Conservation (phyloP, 2,797 vertebrate genomes). For the Galago senegalensis region DNA sequence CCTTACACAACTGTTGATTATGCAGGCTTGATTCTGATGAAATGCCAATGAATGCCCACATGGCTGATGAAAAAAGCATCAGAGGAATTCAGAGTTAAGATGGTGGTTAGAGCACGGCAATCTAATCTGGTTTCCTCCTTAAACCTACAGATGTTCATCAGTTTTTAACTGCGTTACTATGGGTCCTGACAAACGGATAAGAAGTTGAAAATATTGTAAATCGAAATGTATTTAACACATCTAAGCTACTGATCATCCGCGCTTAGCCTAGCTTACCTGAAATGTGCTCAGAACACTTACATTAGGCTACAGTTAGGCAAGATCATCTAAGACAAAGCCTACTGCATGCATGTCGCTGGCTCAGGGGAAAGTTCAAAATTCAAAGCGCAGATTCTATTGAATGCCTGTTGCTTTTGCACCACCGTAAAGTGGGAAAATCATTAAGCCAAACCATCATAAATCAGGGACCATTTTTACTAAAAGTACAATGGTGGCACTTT, state of each 20-base stretch:
- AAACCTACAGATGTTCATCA: not conserved
- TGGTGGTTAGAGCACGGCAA: not conserved
- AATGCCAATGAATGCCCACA: not conserved
- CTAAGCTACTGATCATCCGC: too few species aligned
- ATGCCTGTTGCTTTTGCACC: not conserved
- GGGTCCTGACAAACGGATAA: not conserved
- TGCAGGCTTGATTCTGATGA: not conserved
- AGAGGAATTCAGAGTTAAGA: constrained; percentile 5
- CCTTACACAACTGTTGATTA: not conserved
- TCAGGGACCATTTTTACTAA: not conserved
- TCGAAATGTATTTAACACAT: not conserved
- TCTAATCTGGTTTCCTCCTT: not conserved
- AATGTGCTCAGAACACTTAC: not conserved
- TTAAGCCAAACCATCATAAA: not conserved
- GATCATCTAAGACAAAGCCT: not conserved
- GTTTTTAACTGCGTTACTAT: not conserved
- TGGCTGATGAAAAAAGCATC: not conserved
- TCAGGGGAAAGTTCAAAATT: not conserved
- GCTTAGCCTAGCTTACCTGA: not conserved
- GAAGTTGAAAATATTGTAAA: not conserved
- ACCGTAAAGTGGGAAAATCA: not conserved
- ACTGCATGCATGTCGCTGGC: not conserved
- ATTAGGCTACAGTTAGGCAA: not conserved
- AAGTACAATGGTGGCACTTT: not conserved
- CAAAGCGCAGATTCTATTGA: not conserved